Conservation (phyloP, 2,797 vertebrate genomes). For the Argentina silus region DNA sequence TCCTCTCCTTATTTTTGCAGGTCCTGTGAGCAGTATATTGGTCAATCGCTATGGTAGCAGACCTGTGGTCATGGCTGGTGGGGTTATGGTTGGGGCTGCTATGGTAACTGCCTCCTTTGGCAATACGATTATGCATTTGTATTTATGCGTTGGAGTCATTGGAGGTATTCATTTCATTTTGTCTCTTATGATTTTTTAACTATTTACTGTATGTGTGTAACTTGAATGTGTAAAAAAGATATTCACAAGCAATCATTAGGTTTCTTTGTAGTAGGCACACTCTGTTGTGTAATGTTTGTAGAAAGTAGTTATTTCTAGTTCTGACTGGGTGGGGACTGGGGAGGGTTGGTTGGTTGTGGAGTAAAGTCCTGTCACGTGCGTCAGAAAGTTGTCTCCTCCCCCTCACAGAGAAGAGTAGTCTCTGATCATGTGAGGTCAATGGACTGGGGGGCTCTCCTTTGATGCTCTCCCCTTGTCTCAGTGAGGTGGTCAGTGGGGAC, state of each 20-base stretch:
- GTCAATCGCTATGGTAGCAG: conserved; percentile 85
- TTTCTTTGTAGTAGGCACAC: background rate
- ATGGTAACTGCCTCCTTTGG: conserved; percentile 84
- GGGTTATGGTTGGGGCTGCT: conserved; percentile 75
- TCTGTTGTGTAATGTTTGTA: conserved; percentile 1
- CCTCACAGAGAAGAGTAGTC: background rate
- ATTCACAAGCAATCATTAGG: background rate
- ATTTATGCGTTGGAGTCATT: conserved; percentile 83
- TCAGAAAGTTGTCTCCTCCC: background rate
- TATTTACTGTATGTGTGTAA: background rate
- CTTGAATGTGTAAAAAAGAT: background rate
- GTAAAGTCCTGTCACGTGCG: background rate
- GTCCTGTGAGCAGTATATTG: conserved; percentile 83
- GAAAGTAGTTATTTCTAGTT: background rate
- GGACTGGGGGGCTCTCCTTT: background rate
- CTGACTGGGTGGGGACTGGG: background rate
- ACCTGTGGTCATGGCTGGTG: conserved; percentile 82
- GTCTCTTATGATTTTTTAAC: background rate
- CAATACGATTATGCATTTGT: conserved; percentile 82
- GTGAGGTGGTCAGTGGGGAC: background rate
- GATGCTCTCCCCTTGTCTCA: background rate
- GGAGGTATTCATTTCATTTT: conserved; percentile 74
- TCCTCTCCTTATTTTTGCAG: conserved; percentile 54
- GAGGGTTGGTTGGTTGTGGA: background rate
- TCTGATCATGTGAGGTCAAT: background rate